A percentile compares a stretch with the other conserved stretches of the same genome.
Conservation (phyloP, 2,113 vertebrate species). For the Orycteropus afer region DNA sequence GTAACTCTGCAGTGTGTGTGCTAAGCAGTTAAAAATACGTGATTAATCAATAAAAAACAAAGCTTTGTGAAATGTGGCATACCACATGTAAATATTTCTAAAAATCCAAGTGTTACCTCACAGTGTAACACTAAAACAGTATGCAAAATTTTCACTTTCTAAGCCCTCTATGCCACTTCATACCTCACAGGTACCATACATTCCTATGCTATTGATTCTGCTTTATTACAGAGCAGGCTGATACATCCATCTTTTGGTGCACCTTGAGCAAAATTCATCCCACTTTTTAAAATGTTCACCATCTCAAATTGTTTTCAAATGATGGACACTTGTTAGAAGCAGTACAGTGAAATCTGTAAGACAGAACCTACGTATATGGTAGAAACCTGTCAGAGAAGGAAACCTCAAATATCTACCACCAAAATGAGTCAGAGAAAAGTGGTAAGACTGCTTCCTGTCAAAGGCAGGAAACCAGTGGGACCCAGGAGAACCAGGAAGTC, state of each 20-base stretch:
- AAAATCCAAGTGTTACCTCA: not conserved
- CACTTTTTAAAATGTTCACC: not conserved
- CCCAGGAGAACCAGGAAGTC: too few species aligned
- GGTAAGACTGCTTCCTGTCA: too few species aligned
- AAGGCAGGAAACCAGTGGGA: too few species aligned
- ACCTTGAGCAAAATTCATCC: not conserved
- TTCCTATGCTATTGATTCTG: not conserved
- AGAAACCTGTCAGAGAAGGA: too few species aligned
- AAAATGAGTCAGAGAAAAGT: too few species aligned
- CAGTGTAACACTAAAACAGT: not conserved
- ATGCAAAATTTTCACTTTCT: not conserved
- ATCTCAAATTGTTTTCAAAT: not conserved
- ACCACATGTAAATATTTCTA: not conserved
- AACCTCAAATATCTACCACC: too few species aligned
- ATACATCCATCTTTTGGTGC: not conserved
- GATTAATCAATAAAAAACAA: constrained; percentile 44
- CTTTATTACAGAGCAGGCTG: fast-evolving
- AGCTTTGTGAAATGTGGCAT: not conserved
- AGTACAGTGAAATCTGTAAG: too few species aligned
- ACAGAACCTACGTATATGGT: too few species aligned
- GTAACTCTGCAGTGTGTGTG: not conserved
- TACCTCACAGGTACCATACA: not conserved
- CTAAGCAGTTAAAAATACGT: not conserved
- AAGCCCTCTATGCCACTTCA: not conserved
- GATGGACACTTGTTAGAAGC: not conserved